Base-by-base conservation (phyloP, 35 echinoderm and acorn worm species). In the Holothuria glaberrima region DNA sequence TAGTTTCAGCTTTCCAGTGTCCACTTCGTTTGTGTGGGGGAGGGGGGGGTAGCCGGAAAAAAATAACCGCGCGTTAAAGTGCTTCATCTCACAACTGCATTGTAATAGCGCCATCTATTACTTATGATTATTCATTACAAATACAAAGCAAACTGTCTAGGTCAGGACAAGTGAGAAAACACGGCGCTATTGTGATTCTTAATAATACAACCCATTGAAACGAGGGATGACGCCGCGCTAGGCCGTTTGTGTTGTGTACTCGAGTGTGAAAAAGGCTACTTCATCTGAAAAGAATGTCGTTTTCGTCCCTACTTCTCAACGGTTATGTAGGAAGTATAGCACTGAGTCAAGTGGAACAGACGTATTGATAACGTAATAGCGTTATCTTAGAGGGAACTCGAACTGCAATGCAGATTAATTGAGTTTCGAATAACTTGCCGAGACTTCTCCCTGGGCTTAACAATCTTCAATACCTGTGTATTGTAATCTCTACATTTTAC, bases 211-310 rank as follows among this genome's bases (percentile, higher is more conserved):
- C 16, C 13, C 16, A 54, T 54, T 54, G 50, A 54, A 48, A 78
- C 21, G 26, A 78, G 38, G 38, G 9, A 78, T 78, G 74, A 78
- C 74, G 74, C 38, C 12, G 41, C 38, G 74, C 44, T 78, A 24
- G 38, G 22, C 5, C 50, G 74, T 78, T 48, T 12, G 44, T 30
- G 36, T 78, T 78, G 74, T 78, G 38, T 48, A 78, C 74, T 78
- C 74, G 27, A 78, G 29, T 78, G 38, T 78, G 74, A 78, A 78
- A 41, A 78, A 48, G 38, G 74, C 71, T 38, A 29, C 74, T 78
- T 78, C 44, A 78, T 26, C 50, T 78, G 74, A n/a, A 78, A 78
- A 48, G 74, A 78, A 78, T 78, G 74, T 78, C 21, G 26, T 48
- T 14, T 21, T 22, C n/a, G 44, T 29, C 31, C 31, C 17, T 25